These are phyloP conservation scores for Subacronicta megacephala DNA, from an alignment of 2,888 invertebrate genomes.

Conservation along the genomic window DNA sequence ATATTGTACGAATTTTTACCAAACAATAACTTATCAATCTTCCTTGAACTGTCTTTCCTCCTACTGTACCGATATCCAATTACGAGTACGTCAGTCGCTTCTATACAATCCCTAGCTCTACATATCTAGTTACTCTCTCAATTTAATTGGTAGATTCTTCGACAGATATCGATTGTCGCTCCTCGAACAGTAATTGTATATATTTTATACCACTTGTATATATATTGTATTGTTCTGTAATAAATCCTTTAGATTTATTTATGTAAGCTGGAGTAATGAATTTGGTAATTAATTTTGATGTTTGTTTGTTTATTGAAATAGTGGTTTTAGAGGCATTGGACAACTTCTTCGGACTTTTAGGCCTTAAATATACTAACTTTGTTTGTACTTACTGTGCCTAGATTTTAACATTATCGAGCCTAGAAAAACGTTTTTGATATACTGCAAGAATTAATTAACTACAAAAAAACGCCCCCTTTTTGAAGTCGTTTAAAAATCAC, in stretches of 20 bases:
- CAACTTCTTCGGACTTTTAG: too few species aligned
- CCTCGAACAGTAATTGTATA: constrained; percentile 36
- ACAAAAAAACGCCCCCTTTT: too few species aligned
- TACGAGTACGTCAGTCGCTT: constrained; percentile 23
- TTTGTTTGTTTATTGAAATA: constrained; percentile 21
- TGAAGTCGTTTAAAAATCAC: too few species aligned
- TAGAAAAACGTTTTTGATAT: too few species aligned
- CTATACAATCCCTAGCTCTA: constrained; percentile 57
- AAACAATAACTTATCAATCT: not conserved
- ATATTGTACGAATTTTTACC: not conserved
- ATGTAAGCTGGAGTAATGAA: constrained; percentile 37
- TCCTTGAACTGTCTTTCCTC: not conserved
- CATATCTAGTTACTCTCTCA: constrained; percentile 71
- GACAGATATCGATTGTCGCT: constrained; percentile 72
- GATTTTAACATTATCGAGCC: too few species aligned
- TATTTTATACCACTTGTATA: constrained; percentile 29
- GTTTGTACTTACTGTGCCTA: too few species aligned
- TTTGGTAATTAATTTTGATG: constrained; percentile 46
- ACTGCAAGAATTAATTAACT: too few species aligned
- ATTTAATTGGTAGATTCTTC: constrained; percentile 84
- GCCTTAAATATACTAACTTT: too few species aligned
- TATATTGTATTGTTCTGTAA: constrained; percentile 46
- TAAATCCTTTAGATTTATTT: constrained; percentile 55
- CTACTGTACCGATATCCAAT: not conserved
- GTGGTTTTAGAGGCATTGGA: not conserved